Conservation (phyloP, 2,797 vertebrate genomes). For the Mustela erminea region DNA sequence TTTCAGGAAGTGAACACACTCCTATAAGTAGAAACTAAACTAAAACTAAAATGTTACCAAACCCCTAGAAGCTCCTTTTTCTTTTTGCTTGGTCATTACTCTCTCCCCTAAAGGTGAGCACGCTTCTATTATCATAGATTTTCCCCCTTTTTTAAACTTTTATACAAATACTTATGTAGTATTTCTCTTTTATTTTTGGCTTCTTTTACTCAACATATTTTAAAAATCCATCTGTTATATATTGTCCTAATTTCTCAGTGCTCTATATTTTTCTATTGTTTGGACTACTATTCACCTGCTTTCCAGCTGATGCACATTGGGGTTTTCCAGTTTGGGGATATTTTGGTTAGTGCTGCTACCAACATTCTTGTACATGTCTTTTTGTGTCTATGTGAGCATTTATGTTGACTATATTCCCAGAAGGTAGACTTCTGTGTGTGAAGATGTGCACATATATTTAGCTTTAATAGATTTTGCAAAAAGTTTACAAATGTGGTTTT, state of each 20-base stretch:
- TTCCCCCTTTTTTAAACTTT: neutral
- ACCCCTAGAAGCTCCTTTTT: neutral
- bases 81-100: neutral
- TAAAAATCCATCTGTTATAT: neutral
- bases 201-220: neutral
- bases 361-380: neutral
- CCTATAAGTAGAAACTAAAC: neutral
- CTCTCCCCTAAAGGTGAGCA: neutral
- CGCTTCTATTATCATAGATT: neutral
- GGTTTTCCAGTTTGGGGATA: neutral
- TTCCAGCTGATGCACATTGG: neutral
- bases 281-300: neutral
- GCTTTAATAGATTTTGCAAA: neutral
- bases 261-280: neutral
- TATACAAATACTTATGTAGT: neutral
- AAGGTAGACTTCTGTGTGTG: neutral
- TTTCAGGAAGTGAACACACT: neutral
- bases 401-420: constrained; percentile 14
- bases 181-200: neutral
- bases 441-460: neutral
- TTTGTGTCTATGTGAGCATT: neutral
- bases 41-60: neutral
- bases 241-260: neutral
- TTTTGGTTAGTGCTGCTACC: neutral
- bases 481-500: constrained; percentile 14